Conservation (phyloP, 2,797 vertebrate species). For the Ctenopoma multispine region DNA sequence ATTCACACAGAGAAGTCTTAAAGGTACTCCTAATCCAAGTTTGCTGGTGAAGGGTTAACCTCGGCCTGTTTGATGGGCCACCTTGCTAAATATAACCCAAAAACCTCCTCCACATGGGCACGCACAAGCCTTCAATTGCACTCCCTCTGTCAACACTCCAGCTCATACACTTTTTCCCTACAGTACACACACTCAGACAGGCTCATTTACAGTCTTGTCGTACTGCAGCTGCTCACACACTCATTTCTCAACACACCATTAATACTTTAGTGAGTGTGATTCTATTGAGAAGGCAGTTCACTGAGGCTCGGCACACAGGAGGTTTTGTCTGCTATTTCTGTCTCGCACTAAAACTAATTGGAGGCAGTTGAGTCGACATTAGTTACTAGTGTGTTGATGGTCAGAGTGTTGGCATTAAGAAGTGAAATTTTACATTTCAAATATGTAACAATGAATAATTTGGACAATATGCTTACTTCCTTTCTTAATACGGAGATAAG, state of each 20-base stretch:
- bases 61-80: slow-evolving; percentile 60
- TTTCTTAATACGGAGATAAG: neutral
- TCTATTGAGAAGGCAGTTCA: slow-evolving; percentile 34
- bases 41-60: slow-evolving; percentile 62
- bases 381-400: neutral
- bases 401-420: neutral
- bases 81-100: slow-evolving; percentile 77
- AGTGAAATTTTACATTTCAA: neutral
- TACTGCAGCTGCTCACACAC: slow-evolving; percentile 53
- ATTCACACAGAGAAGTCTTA: slow-evolving; percentile 8
- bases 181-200: slow-evolving; percentile 24
- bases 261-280: slow-evolving; percentile 68
- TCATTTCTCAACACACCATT: slow-evolving; percentile 63
- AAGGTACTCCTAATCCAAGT: slow-evolving; percentile 4
- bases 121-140: slow-evolving; percentile 67
- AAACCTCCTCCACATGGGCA: slow-evolving; percentile 67
- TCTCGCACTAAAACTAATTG: slow-evolving; percentile 12
- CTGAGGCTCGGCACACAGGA: slow-evolving; percentile 25
- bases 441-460: neutral
- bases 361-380: neutral
- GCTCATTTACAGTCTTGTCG: slow-evolving; percentile 58
- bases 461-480: neutral
- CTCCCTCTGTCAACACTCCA: slow-evolving; percentile 67
- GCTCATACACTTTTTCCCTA: slow-evolving; percentile 45
- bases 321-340: slow-evolving; percentile 20